phyloP scores from a whole-genome alignment of 2,797 vertebrate species.

The Rhynchotus rufescens region DNA sequence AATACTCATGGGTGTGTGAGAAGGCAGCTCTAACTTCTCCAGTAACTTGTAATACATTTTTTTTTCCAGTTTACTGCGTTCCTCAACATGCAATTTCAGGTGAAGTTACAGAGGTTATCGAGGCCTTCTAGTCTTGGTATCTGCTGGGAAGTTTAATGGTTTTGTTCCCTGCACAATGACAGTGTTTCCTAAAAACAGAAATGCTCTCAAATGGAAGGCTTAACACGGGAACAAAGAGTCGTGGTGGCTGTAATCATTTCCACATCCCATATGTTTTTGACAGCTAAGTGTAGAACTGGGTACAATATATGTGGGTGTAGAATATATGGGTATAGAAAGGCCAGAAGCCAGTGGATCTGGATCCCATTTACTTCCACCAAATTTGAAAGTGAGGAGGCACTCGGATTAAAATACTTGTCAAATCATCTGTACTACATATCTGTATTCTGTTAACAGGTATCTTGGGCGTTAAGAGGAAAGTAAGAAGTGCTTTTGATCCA shows the following conservation, averaged over 20 bases:
- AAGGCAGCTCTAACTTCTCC: not conserved
- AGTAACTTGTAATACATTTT: not conserved
- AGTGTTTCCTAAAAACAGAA: not conserved
- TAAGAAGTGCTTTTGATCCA: not conserved
- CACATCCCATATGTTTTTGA: not conserved
- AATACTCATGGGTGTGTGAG: not conserved
- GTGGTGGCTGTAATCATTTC: not conserved
- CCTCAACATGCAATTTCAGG: not conserved
- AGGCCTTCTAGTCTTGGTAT: not conserved
- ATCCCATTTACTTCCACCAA: not conserved
- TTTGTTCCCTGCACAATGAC: accelerated
- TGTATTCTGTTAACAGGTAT: not conserved
- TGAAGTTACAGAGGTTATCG: not conserved
- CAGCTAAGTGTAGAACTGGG: not conserved
- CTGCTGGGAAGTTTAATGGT: not conserved
- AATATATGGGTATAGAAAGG: not conserved
- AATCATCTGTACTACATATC: not conserved
- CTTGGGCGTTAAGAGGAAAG: not conserved
- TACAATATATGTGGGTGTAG: not conserved
- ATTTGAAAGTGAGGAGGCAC: not conserved
- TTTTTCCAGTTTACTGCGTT: not conserved
- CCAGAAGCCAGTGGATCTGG: not conserved
- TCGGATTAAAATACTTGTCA: not conserved
- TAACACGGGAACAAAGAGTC: not conserved
- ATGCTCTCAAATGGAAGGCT: not conserved